Conservation (phyloP, 2,888 invertebrate species). For the Ligdia adustata region DNA sequence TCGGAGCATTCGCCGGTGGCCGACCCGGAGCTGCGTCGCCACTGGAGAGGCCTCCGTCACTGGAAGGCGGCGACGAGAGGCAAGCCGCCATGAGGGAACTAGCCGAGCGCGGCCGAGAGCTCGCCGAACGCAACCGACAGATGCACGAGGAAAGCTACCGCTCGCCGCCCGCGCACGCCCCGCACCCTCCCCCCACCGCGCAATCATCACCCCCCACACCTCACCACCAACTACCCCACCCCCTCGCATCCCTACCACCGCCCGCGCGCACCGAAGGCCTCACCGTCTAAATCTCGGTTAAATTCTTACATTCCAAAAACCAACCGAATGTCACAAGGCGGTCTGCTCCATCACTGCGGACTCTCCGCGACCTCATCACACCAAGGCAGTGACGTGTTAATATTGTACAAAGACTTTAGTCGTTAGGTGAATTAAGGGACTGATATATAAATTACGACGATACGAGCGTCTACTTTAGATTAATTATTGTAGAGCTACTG, state of each 20-base stretch:
- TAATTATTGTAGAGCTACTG: slow-evolving; percentile 65
- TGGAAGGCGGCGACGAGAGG: slow-evolving; percentile 73
- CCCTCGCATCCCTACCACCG: slow-evolving; percentile 85
- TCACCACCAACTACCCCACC: slow-evolving; percentile 73
- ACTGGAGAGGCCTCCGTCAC: slow-evolving; percentile 72
- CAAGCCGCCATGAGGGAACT: slow-evolving; percentile 81
- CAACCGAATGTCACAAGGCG: slow-evolving; percentile 38
- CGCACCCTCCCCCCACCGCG: slow-evolving; percentile 64
- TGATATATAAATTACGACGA: slow-evolving; percentile 51
- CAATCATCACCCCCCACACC: slow-evolving; percentile 83
- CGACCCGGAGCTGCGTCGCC: slow-evolving; percentile 83
- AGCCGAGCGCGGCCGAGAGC: slow-evolving; percentile 80
- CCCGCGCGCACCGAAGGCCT: slow-evolving; percentile 88
- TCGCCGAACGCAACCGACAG: slow-evolving; percentile 78
- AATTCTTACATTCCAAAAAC: slow-evolving; percentile 68
- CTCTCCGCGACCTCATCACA: slow-evolving; percentile 36
- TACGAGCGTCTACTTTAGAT: slow-evolving; percentile 59
- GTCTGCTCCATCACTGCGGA: slow-evolving; percentile 36
- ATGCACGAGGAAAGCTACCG: slow-evolving; percentile 81
- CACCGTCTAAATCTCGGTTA: slow-evolving; percentile 86
- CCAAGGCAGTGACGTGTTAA: slow-evolving; percentile 57
- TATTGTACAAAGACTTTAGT: slow-evolving; percentile 74
- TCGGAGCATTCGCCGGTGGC: slow-evolving; percentile 86
- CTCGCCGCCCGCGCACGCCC: slow-evolving; percentile 68
- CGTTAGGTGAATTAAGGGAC: slow-evolving; percentile 58